Conservation (phyloP, 1,140 invertebrate species). For the honey bee (Apis mellifera) region Amel_HAv3.1 CM009941.2:10762001-10762500, state of each 20-base stretch:
- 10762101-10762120: slow-evolving; percentile 39
- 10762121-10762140: slow-evolving; percentile 77
- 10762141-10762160: slow-evolving; percentile 72
- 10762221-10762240: no score
- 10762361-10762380: slow-evolving; percentile 65
- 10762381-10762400: slow-evolving; percentile 47
- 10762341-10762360: slow-evolving; percentile 59
- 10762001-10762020: slow-evolving; percentile 18
- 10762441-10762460: no score
- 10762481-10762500: neutral
- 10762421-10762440: no score
- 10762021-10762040: neutral
- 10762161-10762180: slow-evolving; percentile 73
- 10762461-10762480: neutral
- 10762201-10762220: neutral
- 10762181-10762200: slow-evolving; percentile 22
- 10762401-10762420: slow-evolving; percentile 21
- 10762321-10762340: slow-evolving; percentile 75
- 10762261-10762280: neutral
- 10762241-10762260: neutral
- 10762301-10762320: slow-evolving; percentile 65
- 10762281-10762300: slow-evolving; percentile 51
- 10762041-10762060: slow-evolving; percentile 13
- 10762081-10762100: neutral
- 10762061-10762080: slow-evolving; percentile 11